Conservation (phyloP, 2,797 vertebrate genomes). For the Microcaecilia unicolor region DNA sequence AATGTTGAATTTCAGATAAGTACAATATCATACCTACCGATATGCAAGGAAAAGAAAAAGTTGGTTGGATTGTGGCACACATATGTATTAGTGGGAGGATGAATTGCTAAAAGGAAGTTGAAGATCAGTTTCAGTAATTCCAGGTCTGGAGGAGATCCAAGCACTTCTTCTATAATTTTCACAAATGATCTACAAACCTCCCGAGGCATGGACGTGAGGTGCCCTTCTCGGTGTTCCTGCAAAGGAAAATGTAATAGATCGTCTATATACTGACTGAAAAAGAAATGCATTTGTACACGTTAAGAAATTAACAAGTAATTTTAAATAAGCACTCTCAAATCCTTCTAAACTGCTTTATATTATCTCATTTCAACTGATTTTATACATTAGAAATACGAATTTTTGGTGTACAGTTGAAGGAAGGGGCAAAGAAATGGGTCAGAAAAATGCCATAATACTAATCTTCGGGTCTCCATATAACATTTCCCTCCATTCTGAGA, state of each 20-base stretch:
- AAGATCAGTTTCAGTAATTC: conserved; percentile 83
- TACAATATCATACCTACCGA: conserved; percentile 58
- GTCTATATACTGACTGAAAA: too few relatives aligned
- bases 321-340: too few relatives aligned
- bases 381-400: too few relatives aligned
- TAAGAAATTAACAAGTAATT: too few relatives aligned
- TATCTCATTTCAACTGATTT: too few relatives aligned
- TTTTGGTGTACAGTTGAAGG: too few relatives aligned
- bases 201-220: conserved; percentile 77
- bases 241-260: too few relatives aligned
- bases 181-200: conserved; percentile 91
- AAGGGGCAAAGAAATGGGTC: too few relatives aligned
- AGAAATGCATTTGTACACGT: too few relatives aligned
- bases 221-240: conserved; percentile 87
- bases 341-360: too few relatives aligned
- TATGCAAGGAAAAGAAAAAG: conserved; percentile 94
- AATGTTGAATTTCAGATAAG: background rate
- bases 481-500: conserved; percentile 8
- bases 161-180: conserved; percentile 95
- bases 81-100: conserved; percentile 95
- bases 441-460: too few relatives aligned
- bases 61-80: conserved; percentile 93
- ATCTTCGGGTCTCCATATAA: too few relatives aligned
- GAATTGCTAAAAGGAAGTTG: conserved; percentile 92
- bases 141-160: conserved; percentile 92